Evolutionary conservation across 2,797 vertebrate genomes (phyloP).

Genomic region (Pseudomugil gertrudae): DNA sequence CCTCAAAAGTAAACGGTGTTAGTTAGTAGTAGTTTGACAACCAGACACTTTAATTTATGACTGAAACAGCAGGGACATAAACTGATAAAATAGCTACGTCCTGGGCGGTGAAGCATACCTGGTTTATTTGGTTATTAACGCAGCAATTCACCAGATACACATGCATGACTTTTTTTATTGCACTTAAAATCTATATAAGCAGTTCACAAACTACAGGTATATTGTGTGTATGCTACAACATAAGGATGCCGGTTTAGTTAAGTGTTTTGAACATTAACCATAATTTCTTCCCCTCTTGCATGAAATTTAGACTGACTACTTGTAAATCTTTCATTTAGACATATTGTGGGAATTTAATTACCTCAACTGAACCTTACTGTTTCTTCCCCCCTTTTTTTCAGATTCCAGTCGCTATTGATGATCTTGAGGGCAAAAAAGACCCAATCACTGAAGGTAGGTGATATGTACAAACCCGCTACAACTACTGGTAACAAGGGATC

Average conservation of each 20-base stretch:
- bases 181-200: not conserved
- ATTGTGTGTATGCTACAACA: not conserved
- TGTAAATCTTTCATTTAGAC: not conserved
- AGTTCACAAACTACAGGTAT: not conserved
- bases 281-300: not conserved
- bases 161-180: no score
- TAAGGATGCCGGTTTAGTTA: not conserved
- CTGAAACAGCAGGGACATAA: no score
- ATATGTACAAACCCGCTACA: not conserved
- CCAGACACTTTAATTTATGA: not conserved
- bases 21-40: not conserved
- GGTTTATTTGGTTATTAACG: no score
- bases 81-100: not conserved
- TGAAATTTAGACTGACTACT: not conserved
- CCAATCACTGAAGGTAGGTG: slow-evolving; percentile 73
- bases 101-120: not conserved
- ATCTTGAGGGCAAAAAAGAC: slow-evolving; percentile 82
- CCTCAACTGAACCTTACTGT: not conserved
- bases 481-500: not conserved
- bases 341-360: not conserved
- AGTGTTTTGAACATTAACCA: not conserved
- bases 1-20: not conserved
- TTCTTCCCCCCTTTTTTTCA: slow-evolving; percentile 52
- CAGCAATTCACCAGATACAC: no score
- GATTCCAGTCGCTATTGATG: slow-evolving; percentile 79